These are phyloP conservation scores for Momotus momota DNA, from an alignment of 2,797 vertebrate genomes.

Conservation along the genomic window DNA sequence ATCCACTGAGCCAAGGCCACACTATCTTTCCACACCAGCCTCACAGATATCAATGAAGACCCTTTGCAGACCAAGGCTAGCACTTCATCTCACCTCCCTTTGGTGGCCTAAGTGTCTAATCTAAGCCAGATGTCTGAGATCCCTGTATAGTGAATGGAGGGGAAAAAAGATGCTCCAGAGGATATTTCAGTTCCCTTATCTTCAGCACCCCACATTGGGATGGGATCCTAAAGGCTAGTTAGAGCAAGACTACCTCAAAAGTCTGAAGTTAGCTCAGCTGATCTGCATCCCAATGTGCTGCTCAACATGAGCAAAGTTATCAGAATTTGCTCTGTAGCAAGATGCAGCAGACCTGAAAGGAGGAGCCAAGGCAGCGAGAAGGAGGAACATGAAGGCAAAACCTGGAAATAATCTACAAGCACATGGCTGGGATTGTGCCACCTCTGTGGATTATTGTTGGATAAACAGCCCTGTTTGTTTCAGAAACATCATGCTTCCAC, in stretches of 20 bases:
- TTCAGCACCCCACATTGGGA: not conserved
- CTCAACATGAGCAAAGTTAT: not conserved
- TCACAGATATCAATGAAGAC: not conserved
- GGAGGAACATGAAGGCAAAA: accelerated
- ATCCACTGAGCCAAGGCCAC: not conserved
- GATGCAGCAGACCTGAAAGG: not conserved
- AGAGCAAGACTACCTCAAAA: not conserved
- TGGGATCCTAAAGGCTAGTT: not conserved
- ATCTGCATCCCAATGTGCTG: not conserved
- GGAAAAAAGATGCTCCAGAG: not conserved
- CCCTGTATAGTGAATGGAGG: not conserved
- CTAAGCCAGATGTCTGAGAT: not conserved
- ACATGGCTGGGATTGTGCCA: not conserved
- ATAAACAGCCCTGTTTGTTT: not conserved
- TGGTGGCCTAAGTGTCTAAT: not conserved
- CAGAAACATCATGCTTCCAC: not conserved
- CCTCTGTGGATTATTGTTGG: not conserved
- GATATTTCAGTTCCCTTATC: not conserved
- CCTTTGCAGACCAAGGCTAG: not conserved
- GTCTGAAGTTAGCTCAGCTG: not conserved
- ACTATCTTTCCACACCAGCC: accelerated
- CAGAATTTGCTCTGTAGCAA: not conserved
- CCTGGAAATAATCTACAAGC: not conserved
- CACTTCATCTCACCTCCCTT: not conserved
- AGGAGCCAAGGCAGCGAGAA: not conserved